Base-by-base conservation (phyloP, 2,888 invertebrate genomes). In the Drosophila atroscutellata region DNA sequence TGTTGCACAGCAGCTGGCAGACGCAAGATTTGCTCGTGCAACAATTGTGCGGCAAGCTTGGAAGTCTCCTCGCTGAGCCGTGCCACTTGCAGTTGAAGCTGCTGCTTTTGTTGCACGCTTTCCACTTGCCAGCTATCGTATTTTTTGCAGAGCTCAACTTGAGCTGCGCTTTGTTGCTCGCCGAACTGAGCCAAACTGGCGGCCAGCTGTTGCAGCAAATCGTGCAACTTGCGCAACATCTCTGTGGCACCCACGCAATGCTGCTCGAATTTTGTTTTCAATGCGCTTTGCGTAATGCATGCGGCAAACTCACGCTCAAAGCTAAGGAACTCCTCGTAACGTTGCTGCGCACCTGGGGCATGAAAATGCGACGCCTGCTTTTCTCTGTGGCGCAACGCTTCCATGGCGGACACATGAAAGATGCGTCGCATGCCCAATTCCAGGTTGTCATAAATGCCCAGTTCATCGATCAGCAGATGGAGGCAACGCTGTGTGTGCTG, bases 281-380 rank as follows among this genome's bases (percentile, higher is more conserved):
- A 98, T 15, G 99, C 99, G 24, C 98, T 98, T 93, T 98, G 97
- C 49, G 98, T 98, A 91, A 99, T 98, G 94, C 99, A 99, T 93
- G 98, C 98, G 94, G 99, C 99, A 94, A 99, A 99, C 94, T 98
- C 97, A 76, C 97, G 95, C 94, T 99, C 99, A 93, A 99, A 99
- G 94, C 98, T 97, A 94, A 98, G 97, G 93, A 99, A 99, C 94
- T 99, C 99, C 93, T 98, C 97, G 92, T 98, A 97, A 39, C 99
- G 96, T 76, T 96, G 96, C 90, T 97, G 97, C 96, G 92, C 98
- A 1, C 99, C 99, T 61, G 42, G 7, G 1, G 52, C 24, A 18
- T 9, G 3, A 76, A 94, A 94, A 2, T 20, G n/a, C 2, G 13
- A 3, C 13, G 20, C 94, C 89, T 95, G 95, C 74, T 95, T 95